phyloP scores from a whole-genome alignment of 2,113 vertebrate species.

The Salminus brasiliensis region DNA sequence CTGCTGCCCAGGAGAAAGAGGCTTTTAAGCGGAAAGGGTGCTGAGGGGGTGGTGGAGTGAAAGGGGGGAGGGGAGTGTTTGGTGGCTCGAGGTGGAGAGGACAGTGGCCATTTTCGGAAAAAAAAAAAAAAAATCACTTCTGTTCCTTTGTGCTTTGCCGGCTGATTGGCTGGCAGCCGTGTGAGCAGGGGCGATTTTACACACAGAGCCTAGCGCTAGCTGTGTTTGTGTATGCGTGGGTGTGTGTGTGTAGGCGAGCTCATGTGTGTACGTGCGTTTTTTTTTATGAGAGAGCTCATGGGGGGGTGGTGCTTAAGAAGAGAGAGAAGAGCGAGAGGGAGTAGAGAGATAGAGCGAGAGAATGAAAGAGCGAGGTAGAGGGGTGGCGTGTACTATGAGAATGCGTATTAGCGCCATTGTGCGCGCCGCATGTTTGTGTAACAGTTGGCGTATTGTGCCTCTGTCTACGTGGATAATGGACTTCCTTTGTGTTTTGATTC shows the following conservation, averaged over 20 bases:
- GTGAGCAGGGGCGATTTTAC: slow-evolving; percentile 22
- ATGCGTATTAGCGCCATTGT: slow-evolving; percentile 5
- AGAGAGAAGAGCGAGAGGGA: neutral
- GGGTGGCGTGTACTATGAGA: slow-evolving; percentile 20
- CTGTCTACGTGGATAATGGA: slow-evolving; percentile 47
- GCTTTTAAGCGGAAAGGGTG: slow-evolving; percentile 34
- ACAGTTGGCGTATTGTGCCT: slow-evolving; percentile 37
- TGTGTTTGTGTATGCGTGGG: slow-evolving; percentile 30
- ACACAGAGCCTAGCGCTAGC: slow-evolving; percentile 37
- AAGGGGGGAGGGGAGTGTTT: neutral
- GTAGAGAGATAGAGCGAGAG: slow-evolving; percentile 22
- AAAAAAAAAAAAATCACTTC: slow-evolving; percentile 37
- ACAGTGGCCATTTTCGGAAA: slow-evolving; percentile 35
- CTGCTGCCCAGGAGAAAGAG: neutral
- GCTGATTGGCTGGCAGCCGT: slow-evolving; percentile 39
- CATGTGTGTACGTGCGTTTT: slow-evolving; percentile 25
- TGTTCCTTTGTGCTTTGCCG: slow-evolving; percentile 26
- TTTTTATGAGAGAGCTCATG: neutral
- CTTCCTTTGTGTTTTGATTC: slow-evolving; percentile 44
- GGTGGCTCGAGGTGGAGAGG: too few species aligned
- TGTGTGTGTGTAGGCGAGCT: slow-evolving; percentile 34
- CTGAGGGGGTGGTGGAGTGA: neutral
- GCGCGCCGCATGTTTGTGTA: slow-evolving; percentile 37
- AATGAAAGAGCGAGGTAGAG: slow-evolving; percentile 31
- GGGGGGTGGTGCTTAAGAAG: neutral